Evolutionary conservation across 2,797 vertebrate genomes (phyloP).

Genomic region (Trachurus trachurus): DNA sequence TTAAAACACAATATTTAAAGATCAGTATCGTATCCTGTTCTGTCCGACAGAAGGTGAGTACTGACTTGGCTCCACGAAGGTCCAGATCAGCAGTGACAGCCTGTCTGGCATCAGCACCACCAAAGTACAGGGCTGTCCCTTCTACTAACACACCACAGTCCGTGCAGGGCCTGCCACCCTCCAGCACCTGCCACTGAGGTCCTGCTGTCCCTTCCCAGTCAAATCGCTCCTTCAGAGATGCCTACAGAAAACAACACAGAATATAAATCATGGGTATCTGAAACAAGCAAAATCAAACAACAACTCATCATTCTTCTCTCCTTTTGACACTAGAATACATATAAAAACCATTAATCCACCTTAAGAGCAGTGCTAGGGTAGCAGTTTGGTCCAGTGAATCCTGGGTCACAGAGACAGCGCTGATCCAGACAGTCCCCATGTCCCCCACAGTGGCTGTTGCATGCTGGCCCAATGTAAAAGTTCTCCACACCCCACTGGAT

Average conservation of each 20-base stretch:
- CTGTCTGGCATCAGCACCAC: constrained; percentile 93
- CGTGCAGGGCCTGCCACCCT: constrained; percentile 93
- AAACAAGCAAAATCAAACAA: background rate
- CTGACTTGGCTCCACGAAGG: constrained; percentile 96
- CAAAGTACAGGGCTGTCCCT: constrained; percentile 95
- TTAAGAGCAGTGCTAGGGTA: constrained; percentile 92
- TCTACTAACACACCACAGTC: constrained; percentile 97
- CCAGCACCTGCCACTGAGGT: constrained; percentile 94
- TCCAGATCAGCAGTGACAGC: constrained; percentile 95
- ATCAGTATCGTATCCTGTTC: background rate
- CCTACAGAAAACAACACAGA: constrained; percentile 79
- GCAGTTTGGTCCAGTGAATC: constrained; percentile 94
- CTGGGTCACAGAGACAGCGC: constrained; percentile 96
- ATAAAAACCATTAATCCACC: constrained; percentile 77
- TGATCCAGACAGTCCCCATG: constrained; percentile 97
- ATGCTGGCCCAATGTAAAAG: constrained; percentile 96
- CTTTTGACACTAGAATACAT: background rate
- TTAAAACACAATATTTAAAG: background rate
- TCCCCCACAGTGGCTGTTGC: constrained; percentile 92
- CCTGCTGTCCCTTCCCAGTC: constrained; percentile 93
- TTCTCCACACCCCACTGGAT: constrained; percentile 97
- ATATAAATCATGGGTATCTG: background rate
- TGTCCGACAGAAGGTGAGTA: constrained; percentile 31
- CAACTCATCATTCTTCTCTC: background rate
- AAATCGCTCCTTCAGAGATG: constrained; percentile 97